phyloP scores from a whole-genome alignment of 2,888 invertebrate species.

The Falcaria lacertinaria region DNA sequence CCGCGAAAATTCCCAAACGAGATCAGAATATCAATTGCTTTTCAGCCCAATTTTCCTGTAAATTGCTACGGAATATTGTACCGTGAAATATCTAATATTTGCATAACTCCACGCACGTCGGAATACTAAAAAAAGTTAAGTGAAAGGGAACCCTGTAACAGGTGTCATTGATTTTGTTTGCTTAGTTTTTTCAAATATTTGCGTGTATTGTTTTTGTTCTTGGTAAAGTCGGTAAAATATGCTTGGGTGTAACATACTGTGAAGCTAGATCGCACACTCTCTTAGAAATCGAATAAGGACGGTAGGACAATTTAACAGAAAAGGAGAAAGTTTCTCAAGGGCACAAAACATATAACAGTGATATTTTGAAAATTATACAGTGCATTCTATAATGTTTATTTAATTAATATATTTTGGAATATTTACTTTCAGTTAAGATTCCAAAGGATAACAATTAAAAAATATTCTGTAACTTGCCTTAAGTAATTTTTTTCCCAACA shows the following conservation, averaged over 20 bases:
- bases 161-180: slow-evolving; percentile 59
- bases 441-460: no score
- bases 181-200: slow-evolving; percentile 40
- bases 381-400: no score
- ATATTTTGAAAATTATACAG: no score
- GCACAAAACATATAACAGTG: no score
- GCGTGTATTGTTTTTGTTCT: slow-evolving; percentile 18
- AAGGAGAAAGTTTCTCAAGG: no score
- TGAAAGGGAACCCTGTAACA: slow-evolving; percentile 60
- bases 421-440: no score
- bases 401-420: no score
- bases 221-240: slow-evolving; percentile 29
- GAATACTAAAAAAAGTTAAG: slow-evolving; percentile 50
- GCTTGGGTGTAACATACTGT: slow-evolving; percentile 13
- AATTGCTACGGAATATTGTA: slow-evolving; percentile 68
- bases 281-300: no score
- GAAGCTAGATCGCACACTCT: slow-evolving; percentile 9
- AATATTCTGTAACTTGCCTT: no score
- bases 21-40: slow-evolving; percentile 71
- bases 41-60: slow-evolving; percentile 68
- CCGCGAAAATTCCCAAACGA: slow-evolving; percentile 65
- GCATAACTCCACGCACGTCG: slow-evolving; percentile 50
- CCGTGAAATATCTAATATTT: slow-evolving; percentile 63
- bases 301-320: no score
- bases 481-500: no score